Evolutionary conservation across 2,797 vertebrate genomes (phyloP), one percentile per base, ranked within the genome.

Genomic region (Kryptolebias ocellatus): DNA sequence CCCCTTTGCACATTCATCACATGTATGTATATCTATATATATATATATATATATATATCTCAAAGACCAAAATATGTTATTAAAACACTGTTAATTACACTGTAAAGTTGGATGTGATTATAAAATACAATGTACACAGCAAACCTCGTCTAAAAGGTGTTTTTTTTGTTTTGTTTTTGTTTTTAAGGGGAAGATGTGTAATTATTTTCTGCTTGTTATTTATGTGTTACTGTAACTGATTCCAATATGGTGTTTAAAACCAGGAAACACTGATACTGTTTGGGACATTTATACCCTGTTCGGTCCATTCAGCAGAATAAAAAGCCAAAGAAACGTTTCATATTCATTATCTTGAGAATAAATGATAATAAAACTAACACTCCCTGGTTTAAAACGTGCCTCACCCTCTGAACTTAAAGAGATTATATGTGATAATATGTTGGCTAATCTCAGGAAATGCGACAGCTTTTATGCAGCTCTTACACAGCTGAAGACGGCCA

Each of bases 41-140:
- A 63, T 68, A 52, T 42, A 8, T 7, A 2, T 34, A 7, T 47
- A 51, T 53, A 64, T 47, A 62, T 78, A 74, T 51, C 47, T 83
- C 79, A 79, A 47, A 77, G 80, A 79, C 76, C 67, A 78, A 88
- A 85, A 93, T 84, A 88, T 78, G 79, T 72, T 79, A 76, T 79
- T 52, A 37, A 76, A 78, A 83, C 70, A 84, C 76, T 67, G 52
- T 71, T 83, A 79, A 84, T 84, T 71, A 68, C 79, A 77, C 64
- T 86, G 56, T 70, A 76, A 80, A 74, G 60, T 52, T 70, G 64
- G 29, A 72, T 79, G 68, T 76, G 53, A 67, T 76, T 90, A 81
- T 72, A 88, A 91, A 89, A 89, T 76, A 83, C 72, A 70, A 67
- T 64, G 16, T 78, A 78, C 55, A 76, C 64, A 59, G 67, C 72